Evolutionary conservation across 2,113 vertebrate species (phyloP).

Genomic region (Opisthocomus hoazin): DNA sequence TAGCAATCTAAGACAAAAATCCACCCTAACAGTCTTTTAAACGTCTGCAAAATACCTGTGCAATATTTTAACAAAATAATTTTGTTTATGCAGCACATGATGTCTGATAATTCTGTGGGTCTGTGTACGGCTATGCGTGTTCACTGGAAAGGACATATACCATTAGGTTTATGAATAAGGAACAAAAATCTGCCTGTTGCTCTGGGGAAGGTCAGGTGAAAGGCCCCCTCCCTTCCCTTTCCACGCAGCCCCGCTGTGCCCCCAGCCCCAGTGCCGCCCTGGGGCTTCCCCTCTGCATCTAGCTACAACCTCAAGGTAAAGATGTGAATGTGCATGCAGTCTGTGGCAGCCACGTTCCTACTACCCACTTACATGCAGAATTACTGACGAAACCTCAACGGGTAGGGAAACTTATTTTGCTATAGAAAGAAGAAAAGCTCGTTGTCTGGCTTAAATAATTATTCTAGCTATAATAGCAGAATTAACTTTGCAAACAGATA

Average conservation of each 20-base stretch:
- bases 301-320: background rate
- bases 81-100: background rate
- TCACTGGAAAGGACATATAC: background rate
- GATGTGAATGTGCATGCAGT: background rate
- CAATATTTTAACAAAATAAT: background rate
- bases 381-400: background rate
- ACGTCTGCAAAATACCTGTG: background rate
- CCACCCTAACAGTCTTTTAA: background rate
- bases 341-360: background rate
- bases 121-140: background rate
- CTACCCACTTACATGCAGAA: background rate
- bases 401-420: background rate
- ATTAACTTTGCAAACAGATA: background rate
- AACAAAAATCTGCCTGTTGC: background rate
- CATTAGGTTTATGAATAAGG: background rate
- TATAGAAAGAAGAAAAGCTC: background rate
- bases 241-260: accelerated
- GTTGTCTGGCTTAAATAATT: background rate
- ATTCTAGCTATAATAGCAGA: background rate
- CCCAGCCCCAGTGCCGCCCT: too few relatives aligned
- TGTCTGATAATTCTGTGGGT: background rate
- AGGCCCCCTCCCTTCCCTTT: background rate
- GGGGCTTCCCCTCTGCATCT: background rate
- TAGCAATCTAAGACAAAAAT: background rate
- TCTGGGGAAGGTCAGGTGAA: background rate